Evolutionary conservation across 64 coral and sea anemone genomes (phyloP).

Genomic region (Hydrozoanthus tunicans): DNA sequence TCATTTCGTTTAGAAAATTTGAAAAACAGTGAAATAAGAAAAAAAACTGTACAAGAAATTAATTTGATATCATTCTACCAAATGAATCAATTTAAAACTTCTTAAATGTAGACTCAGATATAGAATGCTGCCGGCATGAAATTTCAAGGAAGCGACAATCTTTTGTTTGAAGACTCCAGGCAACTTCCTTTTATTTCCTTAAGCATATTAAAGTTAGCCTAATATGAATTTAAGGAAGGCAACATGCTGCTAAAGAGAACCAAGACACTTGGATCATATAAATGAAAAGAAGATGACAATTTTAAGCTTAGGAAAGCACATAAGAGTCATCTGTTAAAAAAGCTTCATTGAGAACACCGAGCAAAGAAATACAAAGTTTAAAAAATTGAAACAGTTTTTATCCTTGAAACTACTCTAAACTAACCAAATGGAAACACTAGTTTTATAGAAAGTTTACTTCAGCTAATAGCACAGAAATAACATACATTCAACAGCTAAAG

Average conservation of each 20-base stretch:
- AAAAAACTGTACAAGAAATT: not conserved
- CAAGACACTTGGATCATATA: not conserved
- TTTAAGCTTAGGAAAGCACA: not conserved
- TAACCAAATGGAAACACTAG: not conserved
- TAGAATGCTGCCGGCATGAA: not conserved
- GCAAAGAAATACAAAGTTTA: not conserved
- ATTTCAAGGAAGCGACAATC: not conserved
- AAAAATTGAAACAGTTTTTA: not conserved
- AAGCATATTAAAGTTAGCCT: conserved; percentile 19
- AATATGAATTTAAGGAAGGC: conserved; percentile 3
- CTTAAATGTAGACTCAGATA: not conserved
- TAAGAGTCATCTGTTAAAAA: not conserved
- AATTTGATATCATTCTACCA: not conserved
- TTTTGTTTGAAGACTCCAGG: conserved; percentile 27
- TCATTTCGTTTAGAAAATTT: not conserved
- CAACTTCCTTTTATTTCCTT: conserved; percentile 11
- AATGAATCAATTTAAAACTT: not conserved
- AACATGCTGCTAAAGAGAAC: not conserved
- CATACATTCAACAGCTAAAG: not conserved
- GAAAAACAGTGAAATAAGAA: not conserved
- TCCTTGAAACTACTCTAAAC: not conserved
- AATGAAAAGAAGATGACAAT: not conserved
- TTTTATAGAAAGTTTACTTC: not conserved
- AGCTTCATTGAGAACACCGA: not conserved
- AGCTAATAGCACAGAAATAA: conserved; percentile 17